A percentile compares a stretch with the other conserved stretches of the same genome.
phyloP scores from a whole-genome alignment of 2,797 vertebrate species.

The Distichodus sexfasciatus region DNA sequence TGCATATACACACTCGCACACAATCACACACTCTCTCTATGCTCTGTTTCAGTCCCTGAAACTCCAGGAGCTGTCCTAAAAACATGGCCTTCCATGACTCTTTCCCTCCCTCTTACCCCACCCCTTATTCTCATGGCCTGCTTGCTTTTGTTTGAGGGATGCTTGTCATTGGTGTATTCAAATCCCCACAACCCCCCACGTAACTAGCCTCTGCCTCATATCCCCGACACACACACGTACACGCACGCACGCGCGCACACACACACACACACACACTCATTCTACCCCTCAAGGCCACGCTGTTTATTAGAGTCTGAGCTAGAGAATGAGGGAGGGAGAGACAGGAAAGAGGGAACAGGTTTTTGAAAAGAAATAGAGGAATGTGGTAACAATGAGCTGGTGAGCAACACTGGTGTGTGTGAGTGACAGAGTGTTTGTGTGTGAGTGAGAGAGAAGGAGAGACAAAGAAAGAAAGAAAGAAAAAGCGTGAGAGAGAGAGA shows the following conservation, averaged over 20 bases:
- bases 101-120: constrained; percentile 48
- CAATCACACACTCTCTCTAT: background rate
- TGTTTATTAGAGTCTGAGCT: constrained; percentile 63
- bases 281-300: constrained; percentile 58
- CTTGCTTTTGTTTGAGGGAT: constrained; percentile 67
- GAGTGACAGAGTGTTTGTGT: background rate
- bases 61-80: constrained; percentile 29
- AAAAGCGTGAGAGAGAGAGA: background rate
- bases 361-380: constrained; percentile 7
- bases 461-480: too few relatives aligned
- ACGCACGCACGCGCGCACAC: background rate
- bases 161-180: constrained; percentile 59
- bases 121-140: constrained; percentile 56
- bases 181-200: constrained; percentile 40
- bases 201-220: constrained; percentile 9
- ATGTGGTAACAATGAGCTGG: background rate
- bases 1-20: background rate
- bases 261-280: background rate
- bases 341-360: background rate
- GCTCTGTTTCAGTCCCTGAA: constrained; percentile 7
- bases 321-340: constrained; percentile 19
- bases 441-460: background rate
- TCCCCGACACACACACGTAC: background rate
- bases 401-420: constrained; percentile 8
- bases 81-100: constrained; percentile 53